These are phyloP conservation scores for Mnemiopsis leidyi DNA, from an alignment of 37 sponge, comb jelly and placozoan species.

Conservation along the genomic window DNA sequence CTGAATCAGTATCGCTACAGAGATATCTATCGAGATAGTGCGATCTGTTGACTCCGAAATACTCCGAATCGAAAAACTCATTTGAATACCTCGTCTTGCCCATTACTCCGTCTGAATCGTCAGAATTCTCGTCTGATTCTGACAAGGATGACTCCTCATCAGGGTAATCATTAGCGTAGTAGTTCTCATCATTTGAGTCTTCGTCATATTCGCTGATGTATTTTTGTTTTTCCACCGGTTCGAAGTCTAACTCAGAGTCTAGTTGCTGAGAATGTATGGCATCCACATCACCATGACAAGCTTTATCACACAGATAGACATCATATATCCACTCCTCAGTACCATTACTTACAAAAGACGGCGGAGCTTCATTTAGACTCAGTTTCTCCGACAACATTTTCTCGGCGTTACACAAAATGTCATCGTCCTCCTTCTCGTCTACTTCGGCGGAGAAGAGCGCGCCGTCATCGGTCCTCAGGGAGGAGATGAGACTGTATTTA, in stretches of 20 bases:
- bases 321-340: conserved; percentile 61
- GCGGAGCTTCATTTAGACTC: neutral
- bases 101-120: neutral
- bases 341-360: neutral
- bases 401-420: conserved; percentile 32
- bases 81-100: conserved; percentile 27
- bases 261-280: neutral
- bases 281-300: neutral
- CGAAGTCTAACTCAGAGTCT: neutral
- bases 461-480: neutral
- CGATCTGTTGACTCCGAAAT: neutral
- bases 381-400: conserved; percentile 36
- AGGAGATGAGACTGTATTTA: neutral
- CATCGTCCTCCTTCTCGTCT: neutral
- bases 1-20: conserved; percentile 39
- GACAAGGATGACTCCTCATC: neutral
- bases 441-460: neutral
- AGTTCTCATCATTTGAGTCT: conserved; percentile 64
- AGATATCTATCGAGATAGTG: conserved; percentile 49
- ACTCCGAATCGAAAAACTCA: neutral
- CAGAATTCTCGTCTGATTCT: neutral
- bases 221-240: neutral
- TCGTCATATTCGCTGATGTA: conserved; percentile 43
- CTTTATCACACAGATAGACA: conserved; percentile 45
- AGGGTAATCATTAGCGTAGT: conserved; percentile 47